Base-by-base conservation (phyloP, 2,888 invertebrate genomes). In the Catotricha subobsoleta region DNA sequence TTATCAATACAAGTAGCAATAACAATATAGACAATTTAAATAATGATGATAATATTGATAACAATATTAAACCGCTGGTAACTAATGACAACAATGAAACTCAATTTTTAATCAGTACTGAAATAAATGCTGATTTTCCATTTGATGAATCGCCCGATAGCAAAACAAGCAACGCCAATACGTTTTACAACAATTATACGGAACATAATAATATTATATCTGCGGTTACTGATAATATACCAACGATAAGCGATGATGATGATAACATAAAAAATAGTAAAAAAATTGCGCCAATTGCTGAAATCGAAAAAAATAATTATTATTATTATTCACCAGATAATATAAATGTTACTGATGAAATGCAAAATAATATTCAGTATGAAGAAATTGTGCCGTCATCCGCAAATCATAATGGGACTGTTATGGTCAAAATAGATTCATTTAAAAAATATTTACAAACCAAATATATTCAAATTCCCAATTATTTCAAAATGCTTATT, bases 391-490 rank as follows among this genome's bases (percentile, higher is more conserved):
- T 39, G 13, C 21, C 21, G 15, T 30, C 20, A 4, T 34, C 34
- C 2, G 34, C n/a, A 34, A 33, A 19, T 19, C 12, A 18, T 19
- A 18, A 13, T 12, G 21, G 23, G 20, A 21, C 20, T 21, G n/a
- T 16, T 29, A 31, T 18, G 10, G 10, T n/a, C 13, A 15, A 34
- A 40, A 31, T 34, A 18, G 18, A 21, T 18, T 19, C 21, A 13
- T 34, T 40, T 18, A 40, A 40, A 45, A 58, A 59, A 47, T 59
- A 61, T 52, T 51, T 61, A 48, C 60, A 59, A 44, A 49, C 48
- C 7, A 62, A 61, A 49, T 59, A 61, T 45, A 58, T 59, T 41
- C 59, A 59, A 46, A 51, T 52, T 38, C 50, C 15, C 21, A 40
- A 53, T 44, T 51, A 59, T 45, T 51, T 54, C 30, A 54, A 58